Conservation (phyloP, 2,113 vertebrate species). For the Zosterops hypoxanthus region DNA sequence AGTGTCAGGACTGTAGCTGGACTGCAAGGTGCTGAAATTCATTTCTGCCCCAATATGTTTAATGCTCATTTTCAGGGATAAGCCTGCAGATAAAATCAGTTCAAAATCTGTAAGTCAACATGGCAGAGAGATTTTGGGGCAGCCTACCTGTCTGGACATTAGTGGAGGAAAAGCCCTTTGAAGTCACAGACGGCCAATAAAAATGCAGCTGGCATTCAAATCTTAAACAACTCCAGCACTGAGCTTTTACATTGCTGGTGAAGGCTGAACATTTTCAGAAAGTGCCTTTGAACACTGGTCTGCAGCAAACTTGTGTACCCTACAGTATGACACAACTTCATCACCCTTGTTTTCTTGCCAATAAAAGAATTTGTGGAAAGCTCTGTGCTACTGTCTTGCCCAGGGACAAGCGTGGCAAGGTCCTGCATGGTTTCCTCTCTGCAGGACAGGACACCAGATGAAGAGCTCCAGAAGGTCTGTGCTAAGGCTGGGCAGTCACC, state of each 20-base stretch:
- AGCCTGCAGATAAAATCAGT: constrained; percentile 46
- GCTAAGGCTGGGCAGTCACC: not conserved
- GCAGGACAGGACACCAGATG: not conserved
- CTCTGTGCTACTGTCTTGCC: not conserved
- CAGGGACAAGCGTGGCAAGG: not conserved
- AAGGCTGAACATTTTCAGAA: constrained; percentile 51
- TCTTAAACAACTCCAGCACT: constrained; percentile 65
- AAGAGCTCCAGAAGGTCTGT: not conserved
- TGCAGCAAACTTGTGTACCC: not conserved
- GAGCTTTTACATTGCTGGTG: constrained; percentile 61
- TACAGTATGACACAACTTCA: not conserved
- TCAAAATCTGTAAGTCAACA: constrained; percentile 47
- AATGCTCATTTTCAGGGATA: constrained; percentile 24
- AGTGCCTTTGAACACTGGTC: constrained; percentile 5
- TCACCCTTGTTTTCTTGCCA: not conserved
- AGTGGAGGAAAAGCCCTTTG: constrained; percentile 73
- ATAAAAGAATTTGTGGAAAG: not conserved
- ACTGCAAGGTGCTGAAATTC: constrained; percentile 15
- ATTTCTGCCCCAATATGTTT: constrained; percentile 13
- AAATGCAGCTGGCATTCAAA: constrained; percentile 80
- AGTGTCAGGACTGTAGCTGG: constrained; percentile 26
- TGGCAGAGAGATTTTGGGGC: constrained; percentile 62
- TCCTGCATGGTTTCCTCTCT: not conserved
- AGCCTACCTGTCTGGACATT: constrained; percentile 68
- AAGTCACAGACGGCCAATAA: constrained; percentile 81